Percentiles rank a stretch among this genome's conserved stretches.
phyloP scores from a whole-genome alignment of 2,113 vertebrate genomes.

The Neolamprologus brichardi region DNA sequence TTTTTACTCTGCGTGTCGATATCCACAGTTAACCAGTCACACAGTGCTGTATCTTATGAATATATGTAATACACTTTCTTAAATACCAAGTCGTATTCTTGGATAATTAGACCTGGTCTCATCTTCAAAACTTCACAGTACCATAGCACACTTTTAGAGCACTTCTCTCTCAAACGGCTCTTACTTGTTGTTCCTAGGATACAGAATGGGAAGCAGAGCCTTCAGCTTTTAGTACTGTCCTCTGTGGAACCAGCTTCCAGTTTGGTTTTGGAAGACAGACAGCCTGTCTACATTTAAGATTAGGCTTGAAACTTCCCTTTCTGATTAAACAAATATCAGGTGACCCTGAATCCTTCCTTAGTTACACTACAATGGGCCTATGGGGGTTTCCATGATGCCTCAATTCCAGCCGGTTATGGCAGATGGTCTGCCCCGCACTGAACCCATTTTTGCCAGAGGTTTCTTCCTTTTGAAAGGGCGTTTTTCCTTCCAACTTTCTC shows the following conservation, averaged over 20 bases:
- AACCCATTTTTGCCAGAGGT: background rate
- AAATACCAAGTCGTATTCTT: background rate
- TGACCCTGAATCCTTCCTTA: background rate
- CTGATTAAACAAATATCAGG: background rate
- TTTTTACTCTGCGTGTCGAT: background rate
- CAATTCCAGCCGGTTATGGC: background rate
- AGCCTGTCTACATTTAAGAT: background rate
- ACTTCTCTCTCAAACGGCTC: background rate
- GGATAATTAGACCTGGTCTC: background rate
- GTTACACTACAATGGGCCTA: background rate
- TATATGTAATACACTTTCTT: background rate
- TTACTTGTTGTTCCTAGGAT: background rate
- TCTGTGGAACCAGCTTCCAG: background rate
- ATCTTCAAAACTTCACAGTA: background rate
- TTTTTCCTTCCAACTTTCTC: background rate
- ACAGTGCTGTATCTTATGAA: background rate
- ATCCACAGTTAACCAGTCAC: background rate
- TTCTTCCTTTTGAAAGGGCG: background rate
- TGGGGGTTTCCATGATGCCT: background rate
- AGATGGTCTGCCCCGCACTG: background rate
- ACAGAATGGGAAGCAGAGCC: background rate
- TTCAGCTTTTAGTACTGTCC: background rate
- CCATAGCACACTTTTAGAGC: background rate
- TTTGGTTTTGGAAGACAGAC: background rate
- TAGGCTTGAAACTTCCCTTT: background rate